Evolutionary conservation across 2,888 invertebrate species (phyloP).

Genomic region (Trichogramma evanescens): DNA sequence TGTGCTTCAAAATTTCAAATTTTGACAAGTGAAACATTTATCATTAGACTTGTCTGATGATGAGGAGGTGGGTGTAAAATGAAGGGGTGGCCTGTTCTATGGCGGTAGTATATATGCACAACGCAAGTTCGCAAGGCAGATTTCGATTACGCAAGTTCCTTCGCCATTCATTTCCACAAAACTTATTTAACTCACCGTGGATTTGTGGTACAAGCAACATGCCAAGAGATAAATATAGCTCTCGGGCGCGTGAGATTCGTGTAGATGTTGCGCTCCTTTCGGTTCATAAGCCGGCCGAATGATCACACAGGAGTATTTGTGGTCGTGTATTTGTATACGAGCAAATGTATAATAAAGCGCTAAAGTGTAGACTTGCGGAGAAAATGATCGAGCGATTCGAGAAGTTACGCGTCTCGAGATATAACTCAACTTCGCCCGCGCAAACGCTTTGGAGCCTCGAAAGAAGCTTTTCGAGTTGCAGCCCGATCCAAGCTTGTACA

Average conservation of each 20-base stretch:
- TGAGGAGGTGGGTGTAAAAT: neutral
- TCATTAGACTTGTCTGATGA: neutral
- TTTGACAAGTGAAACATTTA: slow-evolving; percentile 16
- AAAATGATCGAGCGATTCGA: slow-evolving; percentile 20
- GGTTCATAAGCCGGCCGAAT: slow-evolving; percentile 15
- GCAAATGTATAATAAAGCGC: slow-evolving; percentile 18
- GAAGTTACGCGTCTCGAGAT: slow-evolving; percentile 5
- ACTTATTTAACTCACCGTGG: slow-evolving; percentile 21
- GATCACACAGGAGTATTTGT: slow-evolving; percentile 2
- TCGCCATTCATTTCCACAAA: slow-evolving; percentile 16
- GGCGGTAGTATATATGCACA: slow-evolving; percentile 3
- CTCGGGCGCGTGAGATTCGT: neutral
- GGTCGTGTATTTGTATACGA: neutral
- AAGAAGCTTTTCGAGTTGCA: no score
- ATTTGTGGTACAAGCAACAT: neutral
- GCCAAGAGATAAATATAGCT: neutral
- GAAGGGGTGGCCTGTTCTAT: no score
- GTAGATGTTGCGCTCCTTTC: neutral
- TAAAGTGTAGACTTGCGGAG: neutral
- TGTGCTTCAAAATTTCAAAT: slow-evolving; percentile 11
- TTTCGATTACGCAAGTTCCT: slow-evolving; percentile 23
- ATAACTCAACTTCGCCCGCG: neutral
- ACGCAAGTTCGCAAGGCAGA: slow-evolving; percentile 3
- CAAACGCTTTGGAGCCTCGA: slow-evolving; percentile 1
- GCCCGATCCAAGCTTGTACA: neutral